Base-by-base conservation (phyloP, 2,888 invertebrate species). In the Morpho deidamia region DNA sequence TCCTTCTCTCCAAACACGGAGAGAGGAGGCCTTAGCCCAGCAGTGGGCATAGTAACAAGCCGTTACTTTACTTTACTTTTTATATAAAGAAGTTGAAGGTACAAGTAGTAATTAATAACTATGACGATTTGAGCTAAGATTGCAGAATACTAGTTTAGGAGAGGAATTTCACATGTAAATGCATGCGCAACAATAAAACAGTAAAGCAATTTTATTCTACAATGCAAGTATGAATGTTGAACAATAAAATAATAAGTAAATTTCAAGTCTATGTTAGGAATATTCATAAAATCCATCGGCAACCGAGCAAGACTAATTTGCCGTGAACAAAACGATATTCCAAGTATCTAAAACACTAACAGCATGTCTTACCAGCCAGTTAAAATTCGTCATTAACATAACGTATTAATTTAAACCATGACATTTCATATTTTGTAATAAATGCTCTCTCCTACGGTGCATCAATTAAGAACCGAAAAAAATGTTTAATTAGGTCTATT, bases 401-500 rank as follows among this genome's bases (percentile, higher is more conserved):
- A 85, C 83, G 74, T 77, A 86, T 87, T 81, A 82, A 83, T 87
- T 86, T 83, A 81, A 76, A 88, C 82, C 88, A 85, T 89, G 88
- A 89, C 89, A 89, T 86, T 86, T 86, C 88, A 88, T 80, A 87
- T 88, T 89, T 86, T 81, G 81, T 85, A 81, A 88, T 81, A 87
- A 89, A 87, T 82, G 84, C 83, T 81, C 77, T 86, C 78, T 83
- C 84, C 81, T 77, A 81, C 82, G 71, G 79, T 78, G 83, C 85
- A 81, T 88, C 88, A 87, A 88, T 88, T 87, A 87, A 83, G 76
- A 76, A 72, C 85, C 88, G 85, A 87, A 87, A 89, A 86, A 88
- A 88, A 88, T 85, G 78, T 86, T 85, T 88, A 89, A 89, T 89
- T 87, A 89, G 85, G 73, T 84, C 83, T 86, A 88, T 89, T 87